Conservation (phyloP, 2,113 vertebrate genomes). For the Sapayoa aenigma region DNA sequence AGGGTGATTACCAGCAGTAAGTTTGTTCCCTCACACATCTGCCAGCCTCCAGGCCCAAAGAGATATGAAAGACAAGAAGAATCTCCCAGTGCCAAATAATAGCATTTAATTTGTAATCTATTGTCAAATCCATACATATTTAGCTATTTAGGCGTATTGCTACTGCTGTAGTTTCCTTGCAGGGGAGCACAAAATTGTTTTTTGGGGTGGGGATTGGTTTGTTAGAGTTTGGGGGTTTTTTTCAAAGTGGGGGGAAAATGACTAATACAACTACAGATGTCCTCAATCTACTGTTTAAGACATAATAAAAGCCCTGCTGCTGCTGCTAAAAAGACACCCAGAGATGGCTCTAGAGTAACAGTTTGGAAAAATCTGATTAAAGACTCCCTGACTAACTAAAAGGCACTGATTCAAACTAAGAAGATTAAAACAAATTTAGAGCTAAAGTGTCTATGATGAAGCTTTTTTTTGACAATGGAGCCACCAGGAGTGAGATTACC, state of each 20-base stretch:
- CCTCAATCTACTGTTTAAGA: background rate
- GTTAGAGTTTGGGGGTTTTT: background rate
- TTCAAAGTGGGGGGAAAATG: background rate
- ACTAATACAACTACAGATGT: background rate
- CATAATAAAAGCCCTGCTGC: background rate
- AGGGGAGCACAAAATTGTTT: background rate
- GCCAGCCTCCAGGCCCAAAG: background rate
- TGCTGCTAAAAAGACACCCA: background rate
- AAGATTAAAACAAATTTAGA: background rate
- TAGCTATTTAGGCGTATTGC: background rate
- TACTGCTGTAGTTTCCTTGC: background rate
- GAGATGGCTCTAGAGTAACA: slow-evolving; percentile 33
- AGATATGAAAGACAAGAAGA: background rate
- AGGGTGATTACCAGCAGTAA: background rate
- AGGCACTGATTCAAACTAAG: background rate
- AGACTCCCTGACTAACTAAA: background rate
- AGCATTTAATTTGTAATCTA: background rate
- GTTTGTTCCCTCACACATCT: background rate
- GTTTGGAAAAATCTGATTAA: background rate
- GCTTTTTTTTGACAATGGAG: background rate
- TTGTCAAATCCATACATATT: background rate
- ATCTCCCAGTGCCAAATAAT: background rate
- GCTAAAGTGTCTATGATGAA: background rate
- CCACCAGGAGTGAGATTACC: background rate
- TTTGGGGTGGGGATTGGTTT: background rate